These are phyloP conservation scores for Charina bottae DNA, from an alignment of 2,113 vertebrate species.

Conservation along the genomic window DNA sequence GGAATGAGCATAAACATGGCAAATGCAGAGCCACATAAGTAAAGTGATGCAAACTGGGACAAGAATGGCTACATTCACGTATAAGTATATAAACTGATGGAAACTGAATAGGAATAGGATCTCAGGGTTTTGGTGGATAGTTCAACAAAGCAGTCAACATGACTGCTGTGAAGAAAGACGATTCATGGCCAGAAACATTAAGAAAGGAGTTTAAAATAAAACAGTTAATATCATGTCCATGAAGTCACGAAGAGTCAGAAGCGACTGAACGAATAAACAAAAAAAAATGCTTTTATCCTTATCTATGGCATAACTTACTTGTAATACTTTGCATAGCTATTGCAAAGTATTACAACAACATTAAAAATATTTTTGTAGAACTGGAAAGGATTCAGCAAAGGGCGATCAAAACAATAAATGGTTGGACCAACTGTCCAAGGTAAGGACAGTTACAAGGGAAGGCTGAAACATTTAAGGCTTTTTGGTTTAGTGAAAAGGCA, in stretches of 20 bases:
- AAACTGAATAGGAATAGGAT: not conserved
- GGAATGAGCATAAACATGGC: not conserved
- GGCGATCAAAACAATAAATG: not conserved
- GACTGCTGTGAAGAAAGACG: not conserved
- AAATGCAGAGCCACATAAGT: not conserved
- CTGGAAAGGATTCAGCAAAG: not conserved
- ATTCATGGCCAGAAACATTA: not conserved
- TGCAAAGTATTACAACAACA: not conserved
- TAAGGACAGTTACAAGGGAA: not conserved
- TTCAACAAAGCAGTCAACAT: not conserved
- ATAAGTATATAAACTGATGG: not conserved
- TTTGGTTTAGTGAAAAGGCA: not conserved
- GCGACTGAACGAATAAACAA: too few relatives aligned
- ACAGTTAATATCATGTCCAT: not conserved
- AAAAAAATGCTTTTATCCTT: not conserved
- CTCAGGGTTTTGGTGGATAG: not conserved
- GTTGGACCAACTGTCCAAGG: not conserved
- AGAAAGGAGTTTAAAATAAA: not conserved
- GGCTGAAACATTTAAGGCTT: not conserved
- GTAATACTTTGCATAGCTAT: not conserved
- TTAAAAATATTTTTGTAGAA: not conserved
- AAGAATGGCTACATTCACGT: not conserved
- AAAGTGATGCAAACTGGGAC: not conserved
- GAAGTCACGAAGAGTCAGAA: too few relatives aligned
- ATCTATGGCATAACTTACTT: not conserved